Evolutionary conservation across 2,888 invertebrate species (phyloP).

Genomic region (Leptura quadrifasciata): DNA sequence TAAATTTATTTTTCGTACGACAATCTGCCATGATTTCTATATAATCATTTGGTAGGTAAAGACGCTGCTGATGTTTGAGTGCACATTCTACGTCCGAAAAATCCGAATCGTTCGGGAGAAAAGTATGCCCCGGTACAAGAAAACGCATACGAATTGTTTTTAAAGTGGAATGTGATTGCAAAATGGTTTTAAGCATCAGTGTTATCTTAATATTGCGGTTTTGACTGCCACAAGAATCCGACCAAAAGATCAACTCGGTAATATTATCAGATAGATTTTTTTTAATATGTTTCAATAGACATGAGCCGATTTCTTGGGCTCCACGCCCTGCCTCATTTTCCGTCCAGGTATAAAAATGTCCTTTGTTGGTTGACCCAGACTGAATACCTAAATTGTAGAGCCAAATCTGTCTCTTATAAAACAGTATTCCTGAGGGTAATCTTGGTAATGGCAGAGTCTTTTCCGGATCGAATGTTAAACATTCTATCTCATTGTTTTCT

Average conservation of each 20-base stretch:
- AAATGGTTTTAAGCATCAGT: slow-evolving; percentile 41
- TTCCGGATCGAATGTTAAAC: slow-evolving; percentile 47
- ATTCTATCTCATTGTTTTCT: slow-evolving; percentile 42
- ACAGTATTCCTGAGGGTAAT: slow-evolving; percentile 44
- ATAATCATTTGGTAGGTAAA: slow-evolving; percentile 38
- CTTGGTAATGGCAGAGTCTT: slow-evolving; percentile 47
- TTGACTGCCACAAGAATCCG: slow-evolving; percentile 36
- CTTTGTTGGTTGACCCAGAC: slow-evolving; percentile 42
- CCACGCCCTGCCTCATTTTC: slow-evolving; percentile 44
- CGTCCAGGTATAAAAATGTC: slow-evolving; percentile 45
- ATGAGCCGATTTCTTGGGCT: slow-evolving; percentile 43
- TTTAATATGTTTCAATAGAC: slow-evolving; percentile 40
- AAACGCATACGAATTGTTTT: slow-evolving; percentile 42
- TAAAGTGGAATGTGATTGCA: slow-evolving; percentile 39
- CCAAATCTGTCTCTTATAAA: slow-evolving; percentile 48
- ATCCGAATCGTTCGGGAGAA: slow-evolving; percentile 25
- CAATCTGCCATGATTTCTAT: slow-evolving; percentile 32
- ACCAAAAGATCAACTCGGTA: slow-evolving; percentile 44
- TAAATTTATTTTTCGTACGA: slow-evolving; percentile 27
- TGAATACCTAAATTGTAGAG: slow-evolving; percentile 46
- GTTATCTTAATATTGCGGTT: slow-evolving; percentile 43
- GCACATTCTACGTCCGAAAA: slow-evolving; percentile 41
- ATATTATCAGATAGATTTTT: slow-evolving; percentile 39
- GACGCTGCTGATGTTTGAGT: slow-evolving; percentile 33
- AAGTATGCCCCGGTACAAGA: slow-evolving; percentile 34